phyloP scores from a whole-genome alignment of 2,888 invertebrate species.

The Nebria salina region DNA sequence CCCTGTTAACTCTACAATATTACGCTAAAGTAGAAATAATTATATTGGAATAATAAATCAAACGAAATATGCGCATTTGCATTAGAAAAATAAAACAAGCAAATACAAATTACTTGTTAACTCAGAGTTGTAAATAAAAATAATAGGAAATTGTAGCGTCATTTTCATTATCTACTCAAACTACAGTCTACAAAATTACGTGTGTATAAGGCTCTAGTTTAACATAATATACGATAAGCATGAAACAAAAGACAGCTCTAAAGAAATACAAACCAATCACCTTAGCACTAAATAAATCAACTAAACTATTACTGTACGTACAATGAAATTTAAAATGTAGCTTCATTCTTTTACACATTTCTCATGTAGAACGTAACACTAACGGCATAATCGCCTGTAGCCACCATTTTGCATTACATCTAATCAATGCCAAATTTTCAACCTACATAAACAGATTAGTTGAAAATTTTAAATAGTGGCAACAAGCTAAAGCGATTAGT shows the following conservation, averaged over 20 bases:
- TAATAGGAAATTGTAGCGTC: not conserved
- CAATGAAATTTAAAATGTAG: not conserved
- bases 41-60: slow-evolving; percentile 1
- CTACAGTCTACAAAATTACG: slow-evolving; percentile 36
- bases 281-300: slow-evolving; percentile 29
- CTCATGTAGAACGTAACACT: too few species aligned
- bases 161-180: slow-evolving; percentile 17
- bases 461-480: not conserved
- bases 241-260: slow-evolving; percentile 45
- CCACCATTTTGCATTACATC: not conserved
- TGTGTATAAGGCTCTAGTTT: slow-evolving; percentile 20
- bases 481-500: not conserved
- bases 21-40: not conserved
- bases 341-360: not conserved
- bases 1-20: slow-evolving; percentile 3
- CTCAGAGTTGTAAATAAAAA: not conserved
- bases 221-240: slow-evolving; percentile 25
- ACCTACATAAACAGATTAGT: not conserved
- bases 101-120: not conserved
- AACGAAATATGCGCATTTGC: not conserved
- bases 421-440: not conserved
- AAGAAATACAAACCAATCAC: slow-evolving; percentile 46
- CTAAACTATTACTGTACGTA: not conserved
- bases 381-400: not conserved
- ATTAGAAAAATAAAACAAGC: slow-evolving; percentile 2